phyloP scores from a whole-genome alignment of 2,797 vertebrate genomes.

The Characodon lateralis region DNA sequence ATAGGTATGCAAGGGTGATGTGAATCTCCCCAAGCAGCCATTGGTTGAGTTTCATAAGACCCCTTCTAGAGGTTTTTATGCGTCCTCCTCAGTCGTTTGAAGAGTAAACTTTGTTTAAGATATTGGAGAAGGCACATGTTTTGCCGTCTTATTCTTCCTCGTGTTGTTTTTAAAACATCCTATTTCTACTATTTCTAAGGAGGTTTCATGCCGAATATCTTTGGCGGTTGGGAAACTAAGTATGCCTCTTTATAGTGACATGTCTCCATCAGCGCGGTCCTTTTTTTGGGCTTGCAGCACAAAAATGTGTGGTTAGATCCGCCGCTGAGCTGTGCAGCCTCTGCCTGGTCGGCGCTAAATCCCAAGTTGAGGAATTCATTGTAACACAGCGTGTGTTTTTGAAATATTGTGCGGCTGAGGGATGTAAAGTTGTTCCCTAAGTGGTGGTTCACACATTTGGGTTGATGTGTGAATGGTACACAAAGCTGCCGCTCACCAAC shows the following conservation, averaged over 20 bases:
- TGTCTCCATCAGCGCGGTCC: slow-evolving; percentile 15
- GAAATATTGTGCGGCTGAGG: slow-evolving; percentile 34
- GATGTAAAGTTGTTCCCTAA: slow-evolving; percentile 43
- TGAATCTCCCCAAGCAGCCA: background rate
- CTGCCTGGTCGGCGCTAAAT: slow-evolving; percentile 40
- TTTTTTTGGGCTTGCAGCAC: slow-evolving; percentile 21
- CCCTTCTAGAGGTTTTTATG: background rate
- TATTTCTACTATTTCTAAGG: background rate
- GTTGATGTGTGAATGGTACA: slow-evolving; percentile 40
- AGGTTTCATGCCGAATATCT: slow-evolving; percentile 17
- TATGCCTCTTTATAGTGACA: slow-evolving; percentile 27
- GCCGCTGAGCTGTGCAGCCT: slow-evolving; percentile 46
- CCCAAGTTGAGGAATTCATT: slow-evolving; percentile 58
- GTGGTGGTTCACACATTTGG: slow-evolving; percentile 45
- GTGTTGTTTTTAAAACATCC: slow-evolving; percentile 33
- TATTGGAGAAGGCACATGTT: slow-evolving; percentile 10
- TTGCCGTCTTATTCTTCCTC: slow-evolving; percentile 15
- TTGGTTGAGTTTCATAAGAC: background rate
- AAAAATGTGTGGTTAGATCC: slow-evolving; percentile 45
- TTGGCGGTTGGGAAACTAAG: slow-evolving; percentile 21
- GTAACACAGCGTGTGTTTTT: slow-evolving; percentile 54
- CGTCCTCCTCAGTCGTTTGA: background rate
- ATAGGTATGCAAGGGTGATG: background rate
- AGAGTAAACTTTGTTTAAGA: slow-evolving; percentile 28
- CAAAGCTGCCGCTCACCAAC: slow-evolving; percentile 36